Percentiles rank a stretch among this genome's conserved stretches.
These are phyloP conservation scores for Lepidochrysops patricia DNA, from an alignment of 2,888 invertebrate species.

Conservation along the genomic window DNA sequence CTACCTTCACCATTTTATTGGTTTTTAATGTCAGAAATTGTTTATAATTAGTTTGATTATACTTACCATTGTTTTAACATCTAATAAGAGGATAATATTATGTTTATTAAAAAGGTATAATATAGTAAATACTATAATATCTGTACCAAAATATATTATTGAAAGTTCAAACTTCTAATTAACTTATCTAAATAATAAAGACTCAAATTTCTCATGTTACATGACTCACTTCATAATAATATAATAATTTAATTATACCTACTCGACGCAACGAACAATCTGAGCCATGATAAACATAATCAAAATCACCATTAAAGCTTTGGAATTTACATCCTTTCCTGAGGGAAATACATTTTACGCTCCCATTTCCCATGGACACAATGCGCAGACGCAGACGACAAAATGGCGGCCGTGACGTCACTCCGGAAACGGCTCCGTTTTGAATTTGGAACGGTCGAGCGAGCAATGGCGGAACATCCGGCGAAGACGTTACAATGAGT, in stretches of 20 bases:
- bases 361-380: slow-evolving; percentile 64
- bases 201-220: neutral
- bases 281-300: neutral
- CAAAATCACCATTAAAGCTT: neutral
- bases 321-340: slow-evolving; percentile 44
- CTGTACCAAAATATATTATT: too few relatives aligned
- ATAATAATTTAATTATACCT: neutral
- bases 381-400: slow-evolving; percentile 53
- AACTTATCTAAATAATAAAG: too few relatives aligned
- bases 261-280: neutral
- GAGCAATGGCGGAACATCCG: slow-evolving; percentile 73
- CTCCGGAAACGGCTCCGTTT: slow-evolving; percentile 72
- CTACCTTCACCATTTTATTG: too few relatives aligned
- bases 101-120: too few relatives aligned
- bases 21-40: too few relatives aligned
- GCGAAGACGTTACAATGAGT: slow-evolving; percentile 71
- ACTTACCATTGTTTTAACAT: too few relatives aligned
- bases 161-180: too few relatives aligned
- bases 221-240: neutral
- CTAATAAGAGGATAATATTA: too few relatives aligned
- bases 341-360: slow-evolving; percentile 59
- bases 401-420: slow-evolving; percentile 55
- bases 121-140: too few relatives aligned
- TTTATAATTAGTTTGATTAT: too few relatives aligned
- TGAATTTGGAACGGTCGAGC: slow-evolving; percentile 74